phyloP scores from a whole-genome alignment of 1,140 invertebrate genomes.

The Anagrus nilaparvatae region DNA sequence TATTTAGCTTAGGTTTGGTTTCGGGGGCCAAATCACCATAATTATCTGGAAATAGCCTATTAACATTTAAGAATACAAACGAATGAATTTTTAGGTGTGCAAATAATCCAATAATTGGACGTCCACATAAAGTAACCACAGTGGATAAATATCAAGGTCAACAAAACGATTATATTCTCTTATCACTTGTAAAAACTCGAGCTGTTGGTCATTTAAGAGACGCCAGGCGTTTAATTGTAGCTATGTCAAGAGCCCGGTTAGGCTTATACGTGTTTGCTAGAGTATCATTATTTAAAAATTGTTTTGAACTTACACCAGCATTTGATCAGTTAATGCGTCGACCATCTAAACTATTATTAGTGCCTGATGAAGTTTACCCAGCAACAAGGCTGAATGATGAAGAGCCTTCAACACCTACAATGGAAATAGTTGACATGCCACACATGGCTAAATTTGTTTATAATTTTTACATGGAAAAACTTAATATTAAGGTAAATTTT shows the following conservation, averaged over 20 bases:
- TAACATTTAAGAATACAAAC: no score
- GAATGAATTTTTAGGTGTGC: conserved; percentile 76
- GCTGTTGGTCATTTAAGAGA: conserved; percentile 95
- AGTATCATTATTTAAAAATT: conserved; percentile 87
- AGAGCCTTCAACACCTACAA: conserved; percentile 26
- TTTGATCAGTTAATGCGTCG: conserved; percentile 75
- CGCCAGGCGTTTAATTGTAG: conserved; percentile 91
- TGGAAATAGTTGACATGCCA: conserved; percentile 74
- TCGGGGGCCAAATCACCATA: no score
- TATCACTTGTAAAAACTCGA: conserved; percentile 91
- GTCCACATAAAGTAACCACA: conserved; percentile 91
- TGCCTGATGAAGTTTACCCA: conserved; percentile 71
- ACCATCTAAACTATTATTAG: conserved; percentile 65
- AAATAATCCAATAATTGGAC: conserved; percentile 92
- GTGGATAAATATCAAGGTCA: conserved; percentile 99
- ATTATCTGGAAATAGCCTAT: no score
- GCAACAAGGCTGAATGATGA: conserved; percentile 45
- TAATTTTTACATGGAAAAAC: conserved; percentile 73
- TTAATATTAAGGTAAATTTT: conserved; percentile 51
- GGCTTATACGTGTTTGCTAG: conserved; percentile 95
- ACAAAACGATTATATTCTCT: conserved; percentile 96
- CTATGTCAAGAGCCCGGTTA: conserved; percentile 94
- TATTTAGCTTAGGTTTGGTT: no score
- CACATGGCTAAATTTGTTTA: conserved; percentile 91
- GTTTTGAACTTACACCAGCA: conserved; percentile 90